Conservation (phyloP, 2,797 vertebrate species). For the Epinephelus malabaricus region DNA sequence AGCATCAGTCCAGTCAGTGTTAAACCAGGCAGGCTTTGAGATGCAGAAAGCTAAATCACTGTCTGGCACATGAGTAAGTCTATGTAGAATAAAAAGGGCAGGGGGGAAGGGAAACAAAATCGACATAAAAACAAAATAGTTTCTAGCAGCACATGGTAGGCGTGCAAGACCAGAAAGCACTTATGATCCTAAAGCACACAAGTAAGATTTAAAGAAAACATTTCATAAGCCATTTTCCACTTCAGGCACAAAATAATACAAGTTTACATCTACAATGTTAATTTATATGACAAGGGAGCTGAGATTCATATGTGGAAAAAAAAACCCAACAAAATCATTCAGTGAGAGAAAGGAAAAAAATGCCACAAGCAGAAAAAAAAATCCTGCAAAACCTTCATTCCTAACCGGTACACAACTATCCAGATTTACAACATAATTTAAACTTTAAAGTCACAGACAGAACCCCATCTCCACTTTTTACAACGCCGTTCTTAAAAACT, state of each 20-base stretch:
- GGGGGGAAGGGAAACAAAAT: conserved; percentile 2
- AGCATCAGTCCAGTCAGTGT: conserved; percentile 78
- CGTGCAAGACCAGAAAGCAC: conserved; percentile 97
- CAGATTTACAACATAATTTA: conserved; percentile 33
- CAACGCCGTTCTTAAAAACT: conserved; percentile 21
- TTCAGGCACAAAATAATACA: conserved; percentile 83
- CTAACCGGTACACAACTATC: conserved; percentile 23
- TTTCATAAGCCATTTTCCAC: conserved; percentile 74
- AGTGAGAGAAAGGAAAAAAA: conserved; percentile 25
- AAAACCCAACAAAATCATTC: background rate
- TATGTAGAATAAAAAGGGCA: conserved; percentile 53
- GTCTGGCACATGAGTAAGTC: conserved; percentile 85
- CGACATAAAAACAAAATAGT: conserved; percentile 69
- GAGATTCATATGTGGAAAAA: conserved; percentile 31
- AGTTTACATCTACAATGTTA: conserved; percentile 62
- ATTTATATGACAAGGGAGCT: conserved; percentile 50
- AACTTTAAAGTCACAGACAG: conserved; percentile 14
- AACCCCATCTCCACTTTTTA: conserved; percentile 38
- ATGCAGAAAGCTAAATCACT: conserved; percentile 66
- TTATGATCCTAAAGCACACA: conserved; percentile 87
- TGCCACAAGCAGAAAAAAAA: conserved; percentile 17
- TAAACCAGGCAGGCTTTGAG: conserved; percentile 67
- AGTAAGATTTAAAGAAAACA: conserved; percentile 82
- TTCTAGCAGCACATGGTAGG: conserved; percentile 95
- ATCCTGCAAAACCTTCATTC: conserved; percentile 34